Percentiles rank a stretch among this genome's conserved stretches.
phyloP scores from a whole-genome alignment of 2,113 vertebrate species.

The Lepisosteus osseus region DNA sequence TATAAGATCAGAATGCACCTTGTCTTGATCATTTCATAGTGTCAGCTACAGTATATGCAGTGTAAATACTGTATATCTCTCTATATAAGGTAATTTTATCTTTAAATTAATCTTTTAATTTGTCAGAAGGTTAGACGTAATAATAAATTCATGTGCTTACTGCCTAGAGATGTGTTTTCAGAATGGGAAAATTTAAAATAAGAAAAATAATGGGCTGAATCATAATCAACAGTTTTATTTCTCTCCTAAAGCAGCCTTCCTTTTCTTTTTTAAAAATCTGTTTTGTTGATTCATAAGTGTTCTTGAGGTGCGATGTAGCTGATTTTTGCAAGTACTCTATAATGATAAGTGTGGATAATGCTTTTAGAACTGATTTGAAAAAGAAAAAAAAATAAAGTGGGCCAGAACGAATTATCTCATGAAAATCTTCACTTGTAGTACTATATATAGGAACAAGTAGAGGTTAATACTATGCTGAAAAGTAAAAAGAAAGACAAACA shows the following conservation, averaged over 20 bases:
- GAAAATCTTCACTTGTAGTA: conserved; percentile 32
- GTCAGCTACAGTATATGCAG: conserved; percentile 49
- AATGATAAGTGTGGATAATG: conserved; percentile 90
- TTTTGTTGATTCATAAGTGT: conserved; percentile 99
- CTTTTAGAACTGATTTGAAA: conserved; percentile 98
- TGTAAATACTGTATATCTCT: too few species aligned
- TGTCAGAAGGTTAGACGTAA: conserved; percentile 41
- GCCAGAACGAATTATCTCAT: conserved; percentile 70
- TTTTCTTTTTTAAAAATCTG: conserved; percentile 85
- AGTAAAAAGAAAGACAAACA: too few species aligned
- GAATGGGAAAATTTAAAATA: conserved; percentile 61
- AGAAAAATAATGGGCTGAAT: conserved; percentile 64
- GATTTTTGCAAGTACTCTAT: conserved; percentile 89
- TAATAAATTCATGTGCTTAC: conserved; percentile 51
- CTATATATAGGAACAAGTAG: too few species aligned
- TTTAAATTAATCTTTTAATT: conserved; percentile 50
- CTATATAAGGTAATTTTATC: conserved; percentile 43
- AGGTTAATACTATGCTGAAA: too few species aligned
- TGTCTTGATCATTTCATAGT: conserved; percentile 51
- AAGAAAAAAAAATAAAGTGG: conserved; percentile 97
- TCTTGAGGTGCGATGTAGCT: conserved; percentile 88
- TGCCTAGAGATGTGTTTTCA: conserved; percentile 61
- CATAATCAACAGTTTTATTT: conserved; percentile 79
- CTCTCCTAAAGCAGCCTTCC: conserved; percentile 81
- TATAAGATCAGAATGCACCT: conserved; percentile 59